phyloP scores from a whole-genome alignment of 2,113 vertebrate species.

The Malaclemys terrapin region DNA sequence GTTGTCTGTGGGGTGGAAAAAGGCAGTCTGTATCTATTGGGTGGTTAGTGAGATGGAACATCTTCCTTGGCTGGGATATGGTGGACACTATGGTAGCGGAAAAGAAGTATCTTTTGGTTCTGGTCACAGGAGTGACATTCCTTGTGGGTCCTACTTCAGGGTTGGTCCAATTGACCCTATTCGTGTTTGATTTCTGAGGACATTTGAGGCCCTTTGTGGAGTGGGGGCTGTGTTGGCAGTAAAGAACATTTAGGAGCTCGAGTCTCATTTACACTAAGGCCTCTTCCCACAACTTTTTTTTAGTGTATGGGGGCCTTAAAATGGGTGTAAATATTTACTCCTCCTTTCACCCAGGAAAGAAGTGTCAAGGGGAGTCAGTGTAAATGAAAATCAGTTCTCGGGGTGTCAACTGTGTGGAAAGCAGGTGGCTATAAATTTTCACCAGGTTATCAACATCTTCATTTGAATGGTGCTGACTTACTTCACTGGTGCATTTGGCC shows the following conservation, averaged over 20 bases:
- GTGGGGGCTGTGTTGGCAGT: neutral
- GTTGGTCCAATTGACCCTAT: neutral
- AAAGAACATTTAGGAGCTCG: neutral
- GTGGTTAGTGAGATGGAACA: neutral
- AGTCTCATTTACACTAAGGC: neutral
- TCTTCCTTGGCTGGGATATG: neutral
- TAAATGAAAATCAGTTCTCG: neutral
- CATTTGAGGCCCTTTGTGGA: neutral
- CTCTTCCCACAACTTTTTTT: neutral
- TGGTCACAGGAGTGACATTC: neutral
- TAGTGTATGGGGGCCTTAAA: accelerated
- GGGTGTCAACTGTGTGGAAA: neutral
- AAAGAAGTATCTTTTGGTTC: neutral
- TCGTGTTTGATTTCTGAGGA: accelerated
- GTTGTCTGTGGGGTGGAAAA: neutral
- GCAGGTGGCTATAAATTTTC: neutral
- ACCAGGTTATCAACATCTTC: neutral
- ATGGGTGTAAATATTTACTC: neutral
- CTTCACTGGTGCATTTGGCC: neutral
- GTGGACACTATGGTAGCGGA: neutral
- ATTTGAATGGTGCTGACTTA: neutral
- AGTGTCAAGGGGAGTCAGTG: neutral
- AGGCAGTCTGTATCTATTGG: neutral
- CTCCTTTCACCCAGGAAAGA: neutral
- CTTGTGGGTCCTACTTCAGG: accelerated